These are phyloP conservation scores for Ascidia mentula DNA, from an alignment of 23 tunicate genomes.

Conservation along the genomic window DNA sequence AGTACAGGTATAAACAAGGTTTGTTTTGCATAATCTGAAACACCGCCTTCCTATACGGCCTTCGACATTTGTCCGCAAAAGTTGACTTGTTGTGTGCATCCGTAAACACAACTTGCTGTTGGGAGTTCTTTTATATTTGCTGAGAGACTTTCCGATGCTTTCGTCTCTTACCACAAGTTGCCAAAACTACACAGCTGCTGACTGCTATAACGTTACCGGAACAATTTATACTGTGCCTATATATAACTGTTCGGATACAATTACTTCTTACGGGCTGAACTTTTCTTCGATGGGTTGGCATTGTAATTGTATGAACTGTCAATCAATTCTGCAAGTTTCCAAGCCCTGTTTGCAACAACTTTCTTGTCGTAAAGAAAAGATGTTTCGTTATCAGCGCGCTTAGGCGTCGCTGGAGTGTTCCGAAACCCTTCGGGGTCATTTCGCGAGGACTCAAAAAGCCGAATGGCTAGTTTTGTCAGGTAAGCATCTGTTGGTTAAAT, in stretches of 20 bases:
- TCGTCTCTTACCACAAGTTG: neutral
- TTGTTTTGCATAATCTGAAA: no score
- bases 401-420: constrained; percentile 38
- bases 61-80: no score
- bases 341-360: neutral
- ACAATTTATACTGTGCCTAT: neutral
- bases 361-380: neutral
- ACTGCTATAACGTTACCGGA: neutral
- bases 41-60: no score
- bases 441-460: constrained; percentile 33
- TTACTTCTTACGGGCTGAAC: neutral
- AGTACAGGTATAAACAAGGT: no score
- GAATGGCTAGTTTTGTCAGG: constrained; percentile 31
- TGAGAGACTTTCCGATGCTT: neutral
- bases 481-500: neutral
- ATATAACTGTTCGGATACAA: neutral
- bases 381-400: constrained; percentile 26
- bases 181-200: neutral
- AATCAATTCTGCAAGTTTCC: neutral
- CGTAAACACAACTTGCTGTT: no score
- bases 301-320: neutral
- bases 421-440: constrained; percentile 29
- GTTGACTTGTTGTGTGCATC: no score
- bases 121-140: no score
- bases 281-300: constrained; percentile 8